phyloP scores from a whole-genome alignment of 2,888 invertebrate genomes.

The Chalcis sispes region DNA sequence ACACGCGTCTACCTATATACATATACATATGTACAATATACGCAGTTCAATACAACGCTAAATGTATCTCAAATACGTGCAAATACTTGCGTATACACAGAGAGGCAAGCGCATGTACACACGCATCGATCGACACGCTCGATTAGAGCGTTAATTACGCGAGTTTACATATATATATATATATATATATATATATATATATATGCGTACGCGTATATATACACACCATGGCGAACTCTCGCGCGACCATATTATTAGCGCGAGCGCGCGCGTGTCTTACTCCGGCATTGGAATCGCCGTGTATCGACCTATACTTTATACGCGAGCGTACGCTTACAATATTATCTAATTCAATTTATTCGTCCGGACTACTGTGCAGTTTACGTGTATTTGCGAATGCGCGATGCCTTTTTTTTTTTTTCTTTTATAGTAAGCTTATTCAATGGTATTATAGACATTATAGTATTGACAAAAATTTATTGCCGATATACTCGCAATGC shows the following conservation, averaged over 20 bases:
- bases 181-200: neutral
- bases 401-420: no score
- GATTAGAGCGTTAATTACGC: slow-evolving; percentile 63
- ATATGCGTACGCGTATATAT: neutral
- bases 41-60: no score
- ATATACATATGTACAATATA: no score
- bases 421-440: no score
- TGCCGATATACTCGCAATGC: no score
- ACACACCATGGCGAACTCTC: no score
- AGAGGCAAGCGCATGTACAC: no score
- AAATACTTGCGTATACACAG: no score
- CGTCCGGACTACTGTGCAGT: slow-evolving; percentile 7
- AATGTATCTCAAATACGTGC: no score
- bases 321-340: slow-evolving; percentile 42
- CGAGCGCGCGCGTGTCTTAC: neutral
- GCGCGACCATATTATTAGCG: slow-evolving; percentile 58
- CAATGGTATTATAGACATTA: no score
- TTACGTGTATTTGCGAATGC: no score
- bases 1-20: neutral
- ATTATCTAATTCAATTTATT: slow-evolving; percentile 51
- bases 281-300: neutral
- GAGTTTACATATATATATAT: neutral
- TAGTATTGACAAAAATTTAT: no score
- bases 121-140: slow-evolving; percentile 61
- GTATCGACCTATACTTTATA: slow-evolving; percentile 17